These are phyloP conservation scores for Entomyzon cyanotis DNA, from an alignment of 2,113 vertebrate genomes.

Conservation along the genomic window DNA sequence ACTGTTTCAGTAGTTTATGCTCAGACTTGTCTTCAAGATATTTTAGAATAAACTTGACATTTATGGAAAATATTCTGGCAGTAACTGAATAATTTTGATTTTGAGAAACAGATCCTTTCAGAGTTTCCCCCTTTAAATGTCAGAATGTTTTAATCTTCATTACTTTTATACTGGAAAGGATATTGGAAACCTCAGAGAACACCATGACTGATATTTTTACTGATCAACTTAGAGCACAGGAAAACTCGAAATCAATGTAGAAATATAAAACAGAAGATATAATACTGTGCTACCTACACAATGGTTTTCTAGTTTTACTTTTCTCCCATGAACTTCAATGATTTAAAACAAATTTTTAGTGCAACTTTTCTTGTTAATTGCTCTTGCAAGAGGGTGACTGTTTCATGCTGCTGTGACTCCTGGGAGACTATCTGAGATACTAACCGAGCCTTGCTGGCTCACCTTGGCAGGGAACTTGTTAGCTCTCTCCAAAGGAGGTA, in stretches of 20 bases:
- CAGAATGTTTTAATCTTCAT: slow-evolving; percentile 30
- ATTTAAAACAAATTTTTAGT: not conserved
- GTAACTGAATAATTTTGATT: slow-evolving; percentile 11
- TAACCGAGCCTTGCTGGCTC: not conserved
- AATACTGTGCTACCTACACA: not conserved
- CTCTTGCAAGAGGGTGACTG: not conserved
- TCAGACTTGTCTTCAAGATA: not conserved
- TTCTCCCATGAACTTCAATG: not conserved
- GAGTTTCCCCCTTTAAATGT: not conserved
- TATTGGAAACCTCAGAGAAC: not conserved
- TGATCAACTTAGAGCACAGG: not conserved
- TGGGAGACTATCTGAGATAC: not conserved
- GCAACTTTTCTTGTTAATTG: not conserved
- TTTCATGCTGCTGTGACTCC: not conserved
- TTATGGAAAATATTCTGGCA: slow-evolving; percentile 18
- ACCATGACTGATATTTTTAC: slow-evolving; percentile 7
- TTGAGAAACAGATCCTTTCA: slow-evolving; percentile 10
- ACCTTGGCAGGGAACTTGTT: not conserved
- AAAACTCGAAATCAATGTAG: not conserved
- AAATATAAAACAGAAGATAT: not conserved
- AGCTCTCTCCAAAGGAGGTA: not conserved
- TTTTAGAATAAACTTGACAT: slow-evolving; percentile 22
- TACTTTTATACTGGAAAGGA: not conserved
- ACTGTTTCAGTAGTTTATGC: not conserved
- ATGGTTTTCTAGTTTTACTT: not conserved